Evolutionary conservation across 2,888 invertebrate genomes (phyloP).

Genomic region (Troides helena): DNA sequence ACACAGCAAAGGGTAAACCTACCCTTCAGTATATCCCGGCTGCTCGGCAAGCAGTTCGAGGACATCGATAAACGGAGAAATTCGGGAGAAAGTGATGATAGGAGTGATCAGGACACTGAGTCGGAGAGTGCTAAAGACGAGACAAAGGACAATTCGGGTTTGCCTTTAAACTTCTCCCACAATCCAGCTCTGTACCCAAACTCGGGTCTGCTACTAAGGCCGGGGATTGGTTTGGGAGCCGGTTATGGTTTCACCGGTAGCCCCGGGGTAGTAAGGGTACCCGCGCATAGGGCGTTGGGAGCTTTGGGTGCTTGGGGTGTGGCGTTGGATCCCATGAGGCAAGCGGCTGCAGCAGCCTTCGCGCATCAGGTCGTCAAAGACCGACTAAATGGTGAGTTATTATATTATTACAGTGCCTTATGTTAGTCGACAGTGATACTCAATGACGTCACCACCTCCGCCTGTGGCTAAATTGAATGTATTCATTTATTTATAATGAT

Average conservation of each 20-base stretch:
- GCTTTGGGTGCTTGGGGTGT: slow-evolving; percentile 80
- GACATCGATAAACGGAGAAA: slow-evolving; percentile 78
- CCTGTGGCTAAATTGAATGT: background rate
- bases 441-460: background rate
- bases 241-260: slow-evolving; percentile 81
- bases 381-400: slow-evolving; percentile 87
- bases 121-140: slow-evolving; percentile 75
- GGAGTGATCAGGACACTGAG: slow-evolving; percentile 76
- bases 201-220: slow-evolving; percentile 65
- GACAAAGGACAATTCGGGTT: slow-evolving; percentile 56
- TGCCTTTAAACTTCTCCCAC: slow-evolving; percentile 69
- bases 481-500: background rate
- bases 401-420: background rate
- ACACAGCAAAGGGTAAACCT: slow-evolving; percentile 80
- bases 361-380: slow-evolving; percentile 92
- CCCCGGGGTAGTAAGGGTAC: slow-evolving; percentile 90
- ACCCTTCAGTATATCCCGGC: slow-evolving; percentile 90
- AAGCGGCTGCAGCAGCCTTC: slow-evolving; percentile 85
- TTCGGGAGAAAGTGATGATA: slow-evolving; percentile 74
- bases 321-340: slow-evolving; percentile 82
- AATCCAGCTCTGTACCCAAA: slow-evolving; percentile 67
- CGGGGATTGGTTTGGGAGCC: slow-evolving; percentile 71
- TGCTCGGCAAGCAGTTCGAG: slow-evolving; percentile 88
- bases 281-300: slow-evolving; percentile 85
- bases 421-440: background rate